Conservation (phyloP, 2,113 vertebrate genomes). For the Silurus asotus region DNA sequence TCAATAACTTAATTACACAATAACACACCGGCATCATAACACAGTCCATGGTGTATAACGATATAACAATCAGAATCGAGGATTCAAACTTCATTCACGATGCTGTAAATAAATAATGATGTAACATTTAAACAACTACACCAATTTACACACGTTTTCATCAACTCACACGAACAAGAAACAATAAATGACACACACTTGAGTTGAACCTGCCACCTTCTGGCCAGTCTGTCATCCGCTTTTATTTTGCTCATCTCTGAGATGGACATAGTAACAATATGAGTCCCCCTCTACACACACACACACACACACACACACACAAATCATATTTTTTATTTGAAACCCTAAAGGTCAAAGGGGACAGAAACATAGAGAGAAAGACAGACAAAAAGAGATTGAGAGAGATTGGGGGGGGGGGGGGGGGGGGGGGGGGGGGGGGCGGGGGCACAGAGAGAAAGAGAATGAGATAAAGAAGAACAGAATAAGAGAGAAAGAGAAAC, state of each 20-base stretch:
- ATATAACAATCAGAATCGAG: neutral
- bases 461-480: too few relatives aligned
- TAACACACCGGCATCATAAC: neutral
- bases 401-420: too few relatives aligned
- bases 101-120: neutral
- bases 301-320: neutral
- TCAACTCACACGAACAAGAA: neutral
- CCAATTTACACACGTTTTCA: neutral
- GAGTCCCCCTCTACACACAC: neutral
- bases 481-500: too few relatives aligned
- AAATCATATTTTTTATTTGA: neutral
- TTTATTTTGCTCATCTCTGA: conserved; percentile 5
- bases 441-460: too few relatives aligned
- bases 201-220: conserved; percentile 57
- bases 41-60: too few relatives aligned
- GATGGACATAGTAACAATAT: neutral
- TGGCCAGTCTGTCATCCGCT: conserved; percentile 31
- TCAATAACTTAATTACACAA: neutral
- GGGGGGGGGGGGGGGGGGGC: too few relatives aligned
- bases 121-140: neutral
- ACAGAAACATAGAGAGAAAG: neutral
- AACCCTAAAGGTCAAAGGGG: conserved; percentile 35
- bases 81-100: neutral
- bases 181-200: neutral
- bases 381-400: too few relatives aligned